phyloP scores from a whole-genome alignment of 2,888 invertebrate genomes.

The Microchrysa polita region DNA sequence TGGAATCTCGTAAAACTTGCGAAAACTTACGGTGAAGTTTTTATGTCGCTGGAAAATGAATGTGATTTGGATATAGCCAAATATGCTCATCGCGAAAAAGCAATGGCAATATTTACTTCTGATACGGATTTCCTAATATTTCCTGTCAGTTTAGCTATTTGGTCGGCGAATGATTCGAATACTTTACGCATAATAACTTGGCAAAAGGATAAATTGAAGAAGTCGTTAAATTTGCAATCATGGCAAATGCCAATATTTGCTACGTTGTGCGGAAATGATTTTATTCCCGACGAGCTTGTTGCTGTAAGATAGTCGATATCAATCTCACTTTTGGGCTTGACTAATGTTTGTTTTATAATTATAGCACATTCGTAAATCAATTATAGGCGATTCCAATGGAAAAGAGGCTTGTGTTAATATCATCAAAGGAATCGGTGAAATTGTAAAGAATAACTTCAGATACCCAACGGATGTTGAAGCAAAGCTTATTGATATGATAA shows the following conservation, averaged over 20 bases:
- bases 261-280: conserved; percentile 46
- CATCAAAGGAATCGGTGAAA: too few species aligned
- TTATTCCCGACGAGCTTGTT: conserved; percentile 24
- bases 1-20: conserved; percentile 37
- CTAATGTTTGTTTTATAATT: not conserved
- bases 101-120: conserved; percentile 42
- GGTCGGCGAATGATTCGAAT: conserved; percentile 37
- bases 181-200: conserved; percentile 39
- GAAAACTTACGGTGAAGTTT: conserved; percentile 43
- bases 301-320: not conserved
- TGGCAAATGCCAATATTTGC: conserved; percentile 48
- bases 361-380: not conserved
- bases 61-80: conserved; percentile 45
- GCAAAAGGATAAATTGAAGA: conserved; percentile 39
- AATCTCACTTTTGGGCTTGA: not conserved
- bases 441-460: too few species aligned
- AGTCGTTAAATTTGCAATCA: conserved; percentile 34
- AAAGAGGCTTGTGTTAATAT: too few species aligned
- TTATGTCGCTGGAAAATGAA: conserved; percentile 46
- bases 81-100: conserved; percentile 33
- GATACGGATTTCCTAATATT: conserved; percentile 49
- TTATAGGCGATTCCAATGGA: not conserved
- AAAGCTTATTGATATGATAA: too few species aligned
- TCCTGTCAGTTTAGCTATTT: conserved; percentile 44
- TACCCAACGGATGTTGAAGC: too few species aligned